phyloP scores from a whole-genome alignment of 2,797 vertebrate species.

The Graptemys geographica region DNA sequence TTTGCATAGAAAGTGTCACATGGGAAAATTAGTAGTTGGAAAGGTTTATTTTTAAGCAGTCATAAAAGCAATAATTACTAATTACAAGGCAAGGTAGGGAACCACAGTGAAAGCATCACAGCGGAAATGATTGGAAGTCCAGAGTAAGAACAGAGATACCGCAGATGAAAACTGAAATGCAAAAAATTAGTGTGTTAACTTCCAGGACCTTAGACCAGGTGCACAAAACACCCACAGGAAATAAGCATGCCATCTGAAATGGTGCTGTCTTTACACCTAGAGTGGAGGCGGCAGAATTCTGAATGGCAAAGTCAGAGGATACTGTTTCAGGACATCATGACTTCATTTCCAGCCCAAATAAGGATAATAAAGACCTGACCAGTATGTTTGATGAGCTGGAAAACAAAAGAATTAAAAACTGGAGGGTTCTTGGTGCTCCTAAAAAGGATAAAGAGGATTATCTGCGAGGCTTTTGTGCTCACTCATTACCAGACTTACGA shows the following conservation, averaged over 20 bases:
- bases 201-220: background rate
- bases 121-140: background rate
- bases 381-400: background rate
- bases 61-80: background rate
- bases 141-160: background rate
- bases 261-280: rapidly evolving
- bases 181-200: background rate
- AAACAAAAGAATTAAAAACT: conserved; percentile 19
- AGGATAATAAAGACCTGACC: background rate
- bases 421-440: background rate
- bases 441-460: background rate
- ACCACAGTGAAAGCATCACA: rapidly evolving
- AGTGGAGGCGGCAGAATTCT: background rate
- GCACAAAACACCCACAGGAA: background rate
- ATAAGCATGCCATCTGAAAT: rapidly evolving
- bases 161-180: background rate
- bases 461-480: background rate
- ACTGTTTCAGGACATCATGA: background rate
- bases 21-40: background rate
- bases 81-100: background rate
- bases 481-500: rapidly evolving
- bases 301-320: background rate
- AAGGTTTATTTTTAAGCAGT: background rate
- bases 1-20: background rate
- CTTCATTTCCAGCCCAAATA: background rate